Percentiles rank a stretch among this genome's conserved stretches.
Evolutionary conservation across 1,140 invertebrate species (phyloP).

Genomic region (Gonioctena quinquepunctata): DNA sequence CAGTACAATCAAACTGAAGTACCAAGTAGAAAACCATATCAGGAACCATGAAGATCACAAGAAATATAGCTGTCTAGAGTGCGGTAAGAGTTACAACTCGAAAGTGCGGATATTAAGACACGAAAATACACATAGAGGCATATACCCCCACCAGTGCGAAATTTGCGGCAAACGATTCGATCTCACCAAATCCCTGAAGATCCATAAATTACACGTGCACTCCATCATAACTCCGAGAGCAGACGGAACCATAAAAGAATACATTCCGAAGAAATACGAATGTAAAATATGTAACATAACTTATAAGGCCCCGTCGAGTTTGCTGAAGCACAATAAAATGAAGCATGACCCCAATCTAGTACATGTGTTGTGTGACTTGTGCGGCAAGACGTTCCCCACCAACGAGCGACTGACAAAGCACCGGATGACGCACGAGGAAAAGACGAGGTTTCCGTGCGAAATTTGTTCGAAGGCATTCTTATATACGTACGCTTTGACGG

Average conservation of each 20-base stretch:
- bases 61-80: slow-evolving; percentile 38
- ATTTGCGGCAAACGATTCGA: slow-evolving; percentile 7
- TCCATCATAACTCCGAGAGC: slow-evolving; percentile 51
- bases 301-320: slow-evolving; percentile 34
- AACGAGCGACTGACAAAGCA: slow-evolving; percentile 72
- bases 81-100: slow-evolving; percentile 39
- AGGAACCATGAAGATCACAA: slow-evolving; percentile 28
- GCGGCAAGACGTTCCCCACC: slow-evolving; percentile 74
- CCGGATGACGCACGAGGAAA: slow-evolving; percentile 65
- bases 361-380: slow-evolving; percentile 63
- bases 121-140: background rate
- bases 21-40: background rate
- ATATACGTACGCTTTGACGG: slow-evolving; percentile 59
- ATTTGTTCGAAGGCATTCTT: slow-evolving; percentile 59
- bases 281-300: slow-evolving; percentile 70
- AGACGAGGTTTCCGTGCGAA: slow-evolving; percentile 58
- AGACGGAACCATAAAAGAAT: slow-evolving; percentile 56
- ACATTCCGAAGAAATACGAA: slow-evolving; percentile 60
- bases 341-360: background rate
- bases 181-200: background rate
- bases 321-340: slow-evolving; percentile 25
- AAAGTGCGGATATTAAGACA: background rate
- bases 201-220: slow-evolving; percentile 54
- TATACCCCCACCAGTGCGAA: background rate
- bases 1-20: background rate